A percentile compares a stretch with the other conserved stretches of the same genome.
phyloP scores from a whole-genome alignment of 1,140 invertebrate species.

The Mycetomoellerius zeteki region DNA sequence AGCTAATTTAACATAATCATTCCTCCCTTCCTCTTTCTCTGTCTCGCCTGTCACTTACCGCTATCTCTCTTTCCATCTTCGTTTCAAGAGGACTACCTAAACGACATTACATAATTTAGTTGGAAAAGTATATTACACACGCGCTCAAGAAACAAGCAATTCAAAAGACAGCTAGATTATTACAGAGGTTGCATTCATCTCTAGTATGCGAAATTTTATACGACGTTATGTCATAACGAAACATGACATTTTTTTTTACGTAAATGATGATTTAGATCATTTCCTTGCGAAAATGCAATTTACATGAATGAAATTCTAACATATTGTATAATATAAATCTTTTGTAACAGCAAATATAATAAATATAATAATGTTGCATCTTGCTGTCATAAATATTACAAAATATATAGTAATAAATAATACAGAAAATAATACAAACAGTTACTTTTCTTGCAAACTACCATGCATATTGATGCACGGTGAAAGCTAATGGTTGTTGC shows the following conservation, averaged over 20 bases:
- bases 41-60: neutral
- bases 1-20: slow-evolving; percentile 79
- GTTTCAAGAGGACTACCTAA: slow-evolving; percentile 32
- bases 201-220: neutral
- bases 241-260: neutral
- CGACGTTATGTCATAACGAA: neutral
- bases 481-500: neutral
- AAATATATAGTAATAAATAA: slow-evolving; percentile 8
- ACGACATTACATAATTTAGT: slow-evolving; percentile 22
- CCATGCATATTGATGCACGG: neutral
- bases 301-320: neutral
- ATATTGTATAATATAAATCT: neutral
- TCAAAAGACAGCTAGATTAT: slow-evolving; percentile 35
- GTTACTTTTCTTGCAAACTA: neutral
- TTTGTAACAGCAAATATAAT: neutral
- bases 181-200: slow-evolving; percentile 16
- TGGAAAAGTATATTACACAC: slow-evolving; percentile 21
- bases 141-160: neutral
- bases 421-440: neutral
- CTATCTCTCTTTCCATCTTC: neutral
- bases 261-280: neutral
- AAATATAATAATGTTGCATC: neutral
- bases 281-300: neutral
- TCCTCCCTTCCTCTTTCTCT: slow-evolving; percentile 41
- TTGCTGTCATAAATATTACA: slow-evolving; percentile 6